phyloP scores from a whole-genome alignment of 2,797 vertebrate genomes.

The Scomberomorus guttatus region DNA sequence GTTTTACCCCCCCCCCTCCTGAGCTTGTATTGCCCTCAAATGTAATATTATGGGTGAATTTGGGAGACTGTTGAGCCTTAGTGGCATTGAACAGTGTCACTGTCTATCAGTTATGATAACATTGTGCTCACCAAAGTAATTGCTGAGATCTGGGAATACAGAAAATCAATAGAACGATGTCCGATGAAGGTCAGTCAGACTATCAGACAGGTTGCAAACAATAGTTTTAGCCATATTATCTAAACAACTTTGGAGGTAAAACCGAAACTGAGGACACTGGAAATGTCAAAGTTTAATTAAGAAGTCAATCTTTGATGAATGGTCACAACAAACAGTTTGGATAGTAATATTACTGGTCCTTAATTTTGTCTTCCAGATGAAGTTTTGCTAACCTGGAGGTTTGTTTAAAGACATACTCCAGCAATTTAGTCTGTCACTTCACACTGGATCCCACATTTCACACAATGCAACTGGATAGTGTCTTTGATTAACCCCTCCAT shows the following conservation, averaged over 20 bases:
- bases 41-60: constrained; percentile 34
- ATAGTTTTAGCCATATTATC: neutral
- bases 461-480: no score
- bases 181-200: neutral
- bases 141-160: no score
- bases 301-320: neutral
- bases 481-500: no score
- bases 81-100: no score
- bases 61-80: constrained; percentile 16
- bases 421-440: no score
- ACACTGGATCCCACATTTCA: no score
- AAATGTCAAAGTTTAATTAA: neutral
- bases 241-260: no score
- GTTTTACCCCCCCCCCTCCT: constrained; percentile 28
- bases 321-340: neutral
- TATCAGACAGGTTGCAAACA: constrained; percentile 3
- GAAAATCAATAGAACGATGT: no score
- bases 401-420: neutral
- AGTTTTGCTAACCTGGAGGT: neutral
- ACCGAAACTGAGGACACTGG: no score
- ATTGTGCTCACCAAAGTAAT: no score
- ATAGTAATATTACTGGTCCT: neutral
- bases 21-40: constrained; percentile 31
- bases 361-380: neutral
- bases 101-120: neutral